A percentile compares a stretch with the other conserved stretches of the same genome.
Conservation (phyloP, 2,888 invertebrate species). For the Drosophila longiperda region DNA sequence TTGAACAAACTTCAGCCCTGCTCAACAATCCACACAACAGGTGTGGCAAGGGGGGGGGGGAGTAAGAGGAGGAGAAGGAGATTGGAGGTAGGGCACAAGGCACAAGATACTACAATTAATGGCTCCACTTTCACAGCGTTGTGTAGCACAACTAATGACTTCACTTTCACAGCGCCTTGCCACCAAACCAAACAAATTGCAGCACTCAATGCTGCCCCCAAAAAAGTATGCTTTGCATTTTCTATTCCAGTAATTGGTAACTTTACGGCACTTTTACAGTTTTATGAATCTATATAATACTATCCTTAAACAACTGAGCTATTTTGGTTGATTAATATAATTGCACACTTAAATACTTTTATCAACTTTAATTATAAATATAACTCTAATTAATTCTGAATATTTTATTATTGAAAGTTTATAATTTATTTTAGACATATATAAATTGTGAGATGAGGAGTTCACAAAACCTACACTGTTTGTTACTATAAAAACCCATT, state of each 20-base stretch:
- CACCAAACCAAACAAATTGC: neutral
- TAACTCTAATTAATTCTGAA: neutral
- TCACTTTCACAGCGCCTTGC: constrained; percentile 35
- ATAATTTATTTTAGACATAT: neutral
- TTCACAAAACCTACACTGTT: too few relatives aligned
- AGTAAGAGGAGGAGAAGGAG: neutral
- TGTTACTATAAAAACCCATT: too few relatives aligned
- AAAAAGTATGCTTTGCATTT: constrained; percentile 39
- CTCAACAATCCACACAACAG: neutral
- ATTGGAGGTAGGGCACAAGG: neutral
- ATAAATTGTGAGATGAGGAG: too few relatives aligned
- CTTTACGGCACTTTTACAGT: neutral
- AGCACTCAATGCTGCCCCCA: constrained; percentile 17
- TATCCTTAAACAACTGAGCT: neutral
- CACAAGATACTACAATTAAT: constrained; percentile 48
- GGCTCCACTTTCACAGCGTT: neutral
- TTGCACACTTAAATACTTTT: neutral
- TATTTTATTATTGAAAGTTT: neutral
- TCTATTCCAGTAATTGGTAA: constrained; percentile 6
- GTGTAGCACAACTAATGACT: constrained; percentile 31
- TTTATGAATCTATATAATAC: neutral
- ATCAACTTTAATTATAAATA: neutral
- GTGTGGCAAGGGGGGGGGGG: neutral
- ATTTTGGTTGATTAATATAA: neutral
- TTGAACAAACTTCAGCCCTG: neutral